Evolutionary conservation across 2,797 vertebrate species (phyloP).

Genomic region (Liparis tanakae): DNA sequence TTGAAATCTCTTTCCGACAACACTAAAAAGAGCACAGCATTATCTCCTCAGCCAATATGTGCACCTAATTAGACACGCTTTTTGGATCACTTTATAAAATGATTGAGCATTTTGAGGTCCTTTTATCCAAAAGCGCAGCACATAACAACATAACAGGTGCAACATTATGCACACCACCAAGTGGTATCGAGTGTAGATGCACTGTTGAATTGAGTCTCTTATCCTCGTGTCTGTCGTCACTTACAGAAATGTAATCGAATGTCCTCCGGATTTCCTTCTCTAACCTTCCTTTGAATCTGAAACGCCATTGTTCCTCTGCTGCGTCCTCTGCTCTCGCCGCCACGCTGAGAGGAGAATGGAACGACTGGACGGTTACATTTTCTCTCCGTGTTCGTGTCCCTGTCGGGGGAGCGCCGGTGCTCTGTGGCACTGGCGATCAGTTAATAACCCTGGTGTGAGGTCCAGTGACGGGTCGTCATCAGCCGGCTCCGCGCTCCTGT

Average conservation of each 20-base stretch:
- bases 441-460: constrained; percentile 81
- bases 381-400: constrained; percentile 62
- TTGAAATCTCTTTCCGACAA: constrained; percentile 15
- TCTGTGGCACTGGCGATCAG: constrained; percentile 63
- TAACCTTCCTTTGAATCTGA: constrained; percentile 52
- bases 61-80: constrained; percentile 27
- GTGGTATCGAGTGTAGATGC: neutral
- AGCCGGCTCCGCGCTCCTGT: constrained; percentile 76
- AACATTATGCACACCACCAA: neutral
- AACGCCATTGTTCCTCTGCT: constrained; percentile 26
- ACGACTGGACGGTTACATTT: constrained; percentile 55
- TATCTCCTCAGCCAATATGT: constrained; percentile 26
- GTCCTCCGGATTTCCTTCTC: constrained; percentile 35
- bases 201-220: constrained; percentile 1
- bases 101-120: constrained; percentile 18
- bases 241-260: constrained; percentile 18
- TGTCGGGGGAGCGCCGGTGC: constrained; percentile 64
- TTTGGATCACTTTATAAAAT: constrained; percentile 24
- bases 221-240: constrained; percentile 11
- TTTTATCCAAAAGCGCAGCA: neutral
- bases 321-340: constrained; percentile 25
- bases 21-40: constrained; percentile 5
- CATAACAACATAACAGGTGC: neutral
- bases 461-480: constrained; percentile 77
- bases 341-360: constrained; percentile 17